phyloP scores from a whole-genome alignment of 1,140 invertebrate species.

The Hyles vespertilio region DNA sequence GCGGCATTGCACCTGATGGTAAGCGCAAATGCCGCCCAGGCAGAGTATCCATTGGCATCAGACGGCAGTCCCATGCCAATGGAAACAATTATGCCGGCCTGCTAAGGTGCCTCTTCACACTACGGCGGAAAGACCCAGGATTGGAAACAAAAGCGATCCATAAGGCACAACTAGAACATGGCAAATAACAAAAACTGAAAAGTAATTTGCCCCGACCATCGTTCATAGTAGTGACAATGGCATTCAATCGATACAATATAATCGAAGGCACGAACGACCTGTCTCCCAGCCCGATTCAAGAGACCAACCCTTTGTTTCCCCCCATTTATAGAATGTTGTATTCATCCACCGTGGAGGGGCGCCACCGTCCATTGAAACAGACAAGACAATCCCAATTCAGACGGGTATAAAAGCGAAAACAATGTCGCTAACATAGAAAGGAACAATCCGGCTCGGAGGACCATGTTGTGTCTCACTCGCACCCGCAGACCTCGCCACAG shows the following conservation, averaged over 20 bases:
- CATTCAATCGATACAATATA: conserved; percentile 73
- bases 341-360: conserved; percentile 71
- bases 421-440: conserved; percentile 75
- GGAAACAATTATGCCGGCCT: too few species aligned
- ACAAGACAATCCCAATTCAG: conserved; percentile 77
- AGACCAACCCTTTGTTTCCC: conserved; percentile 70
- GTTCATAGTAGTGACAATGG: conserved; percentile 62
- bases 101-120: too few species aligned
- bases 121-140: too few species aligned
- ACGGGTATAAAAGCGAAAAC: conserved; percentile 73
- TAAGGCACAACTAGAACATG: too few species aligned
- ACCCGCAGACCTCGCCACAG: conserved; percentile 19
- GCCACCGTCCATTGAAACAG: conserved; percentile 71
- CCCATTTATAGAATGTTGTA: conserved; percentile 69
- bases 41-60: too few species aligned
- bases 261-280: conserved; percentile 68
- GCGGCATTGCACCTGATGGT: too few species aligned
- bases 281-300: conserved; percentile 68
- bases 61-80: too few species aligned
- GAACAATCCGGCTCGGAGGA: conserved; percentile 72
- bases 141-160: too few species aligned
- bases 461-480: conserved; percentile 55
- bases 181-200: conserved; percentile 38
- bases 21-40: too few species aligned
- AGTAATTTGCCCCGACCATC: conserved; percentile 73